Base-by-base conservation (phyloP, 2,113 vertebrate species). In the Sarotherodon lohbergeri region DNA sequence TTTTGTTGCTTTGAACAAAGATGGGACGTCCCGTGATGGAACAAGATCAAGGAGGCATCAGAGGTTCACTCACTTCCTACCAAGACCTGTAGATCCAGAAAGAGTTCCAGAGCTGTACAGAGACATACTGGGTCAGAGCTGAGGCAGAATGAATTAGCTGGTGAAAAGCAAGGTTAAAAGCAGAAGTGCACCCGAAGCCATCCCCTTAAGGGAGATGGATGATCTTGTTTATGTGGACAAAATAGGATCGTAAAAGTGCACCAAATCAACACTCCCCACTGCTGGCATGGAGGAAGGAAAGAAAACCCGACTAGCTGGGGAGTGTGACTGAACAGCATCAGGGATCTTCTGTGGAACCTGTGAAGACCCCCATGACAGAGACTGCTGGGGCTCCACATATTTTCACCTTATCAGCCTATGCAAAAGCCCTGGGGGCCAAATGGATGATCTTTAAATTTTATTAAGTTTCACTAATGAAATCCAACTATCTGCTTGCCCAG, bases 1-100 rank as follows among this genome's bases (percentile, higher is more conserved):
- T 92, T 99, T 98, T 78, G 98, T 99, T 11, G 99, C 98, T 0
- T 97, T 99, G 93, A 99, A 99, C 96, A 99, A 98, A 97, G 99
- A 99, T 22, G 99, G 98, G 87, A 98, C 97, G 29, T 97, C 98
- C 2, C 95, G 98, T 89, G 98, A 99, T 88, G 99, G 98, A 91
- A 96, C 97, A 66, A 98, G 98, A 96, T 99, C 99, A 92, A 97
- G 98, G 93, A 96, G 98, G 93, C 98, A 99, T 96, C 99, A 99
- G 97, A 98, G 98, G 94, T 99, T 99, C 96, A 98, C 99, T 39
- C 99, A 99, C 96, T 99, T 99, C 97, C 97, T 99, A 94, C 99
- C 98, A 10, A 97, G 99, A 96, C 98, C 99, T 3, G 99, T 99
- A 94, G 99, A 99, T 95, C 98, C 98, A 2, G 98, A 99, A 86